Percentiles rank a stretch among this genome's conserved stretches.
These are phyloP conservation scores for Urechis unicinctus DNA, from an alignment of 2,888 invertebrate species.

Conservation along the genomic window DNA sequence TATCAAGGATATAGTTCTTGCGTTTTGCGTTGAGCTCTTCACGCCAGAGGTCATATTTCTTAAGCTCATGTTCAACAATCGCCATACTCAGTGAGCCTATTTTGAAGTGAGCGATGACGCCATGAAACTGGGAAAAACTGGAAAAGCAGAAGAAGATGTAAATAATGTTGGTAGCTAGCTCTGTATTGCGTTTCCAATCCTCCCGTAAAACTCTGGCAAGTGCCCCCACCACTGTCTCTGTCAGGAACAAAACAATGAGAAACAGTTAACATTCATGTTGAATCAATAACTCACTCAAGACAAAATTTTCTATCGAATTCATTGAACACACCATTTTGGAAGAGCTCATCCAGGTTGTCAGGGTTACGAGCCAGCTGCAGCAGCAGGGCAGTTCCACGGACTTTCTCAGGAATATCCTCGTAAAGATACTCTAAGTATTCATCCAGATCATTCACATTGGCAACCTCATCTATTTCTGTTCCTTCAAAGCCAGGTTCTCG, in stretches of 20 bases:
- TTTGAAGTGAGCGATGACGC: constrained; percentile 90
- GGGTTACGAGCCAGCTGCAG: constrained; percentile 86
- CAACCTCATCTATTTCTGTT: constrained; percentile 54
- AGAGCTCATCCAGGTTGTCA: constrained; percentile 86
- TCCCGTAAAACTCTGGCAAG: constrained; percentile 90
- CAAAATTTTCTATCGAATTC: too few species aligned
- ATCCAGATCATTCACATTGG: constrained; percentile 77
- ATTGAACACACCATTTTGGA: constrained; percentile 76
- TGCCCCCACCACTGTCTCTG: constrained; percentile 84
- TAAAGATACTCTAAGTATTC: constrained; percentile 93
- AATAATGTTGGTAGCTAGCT: constrained; percentile 91
- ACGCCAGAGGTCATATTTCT: constrained; percentile 86
- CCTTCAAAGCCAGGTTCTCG: constrained; percentile 41
- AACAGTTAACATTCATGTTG: too few species aligned
- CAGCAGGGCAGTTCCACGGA: constrained; percentile 80
- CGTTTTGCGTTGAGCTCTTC: constrained; percentile 49
- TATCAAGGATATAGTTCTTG: constrained; percentile 37
- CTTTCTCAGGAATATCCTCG: constrained; percentile 81
- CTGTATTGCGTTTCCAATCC: constrained; percentile 95
- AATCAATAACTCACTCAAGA: too few species aligned
- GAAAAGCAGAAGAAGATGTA: constrained; percentile 97
- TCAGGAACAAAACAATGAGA: constrained; percentile 9
- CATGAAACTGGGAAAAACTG: constrained; percentile 89
- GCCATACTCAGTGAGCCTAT: constrained; percentile 90
- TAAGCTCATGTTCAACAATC: constrained; percentile 88